Percentiles rank a stretch among this genome's conserved stretches.
phyloP scores from a whole-genome alignment of 2,888 invertebrate species.

The Stenurella melanura region DNA sequence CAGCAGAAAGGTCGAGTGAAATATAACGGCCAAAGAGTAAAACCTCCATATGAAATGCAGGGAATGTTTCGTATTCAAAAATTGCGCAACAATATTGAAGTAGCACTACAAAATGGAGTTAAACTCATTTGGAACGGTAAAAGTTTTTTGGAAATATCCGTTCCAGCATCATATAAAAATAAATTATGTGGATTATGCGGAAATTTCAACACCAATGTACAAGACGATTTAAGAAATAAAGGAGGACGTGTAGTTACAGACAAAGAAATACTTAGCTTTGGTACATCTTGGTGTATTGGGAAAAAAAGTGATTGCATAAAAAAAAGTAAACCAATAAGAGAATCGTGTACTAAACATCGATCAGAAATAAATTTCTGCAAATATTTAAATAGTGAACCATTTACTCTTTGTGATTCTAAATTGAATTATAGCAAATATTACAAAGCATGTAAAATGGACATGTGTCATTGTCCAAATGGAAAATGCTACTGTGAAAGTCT shows the following conservation, averaged over 20 bases:
- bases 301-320: conserved; percentile 62
- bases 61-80: conserved; percentile 78
- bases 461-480: conserved; percentile 89
- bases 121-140: conserved; percentile 95
- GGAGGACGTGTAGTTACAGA: conserved; percentile 81
- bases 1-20: conserved; percentile 91
- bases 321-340: conserved; percentile 52
- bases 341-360: conserved; percentile 47
- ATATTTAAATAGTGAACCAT: conserved; percentile 74
- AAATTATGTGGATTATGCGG: conserved; percentile 95
- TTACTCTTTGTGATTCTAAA: conserved; percentile 86
- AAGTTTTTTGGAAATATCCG: conserved; percentile 90
- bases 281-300: conserved; percentile 93
- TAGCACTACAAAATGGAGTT: conserved; percentile 84
- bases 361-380: conserved; percentile 65
- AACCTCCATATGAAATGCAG: conserved; percentile 56
- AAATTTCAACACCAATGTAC: conserved; percentile 90
- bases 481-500: conserved; percentile 93
- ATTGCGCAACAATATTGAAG: conserved; percentile 80
- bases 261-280: conserved; percentile 81
- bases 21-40: conserved; percentile 86
- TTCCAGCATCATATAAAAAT: conserved; percentile 84
- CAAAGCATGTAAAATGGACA: conserved; percentile 85
- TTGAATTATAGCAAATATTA: conserved; percentile 89
- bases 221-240: conserved; percentile 87